Conservation (phyloP, 2,888 invertebrate species). For the Drosophila fulvimacula region DNA sequence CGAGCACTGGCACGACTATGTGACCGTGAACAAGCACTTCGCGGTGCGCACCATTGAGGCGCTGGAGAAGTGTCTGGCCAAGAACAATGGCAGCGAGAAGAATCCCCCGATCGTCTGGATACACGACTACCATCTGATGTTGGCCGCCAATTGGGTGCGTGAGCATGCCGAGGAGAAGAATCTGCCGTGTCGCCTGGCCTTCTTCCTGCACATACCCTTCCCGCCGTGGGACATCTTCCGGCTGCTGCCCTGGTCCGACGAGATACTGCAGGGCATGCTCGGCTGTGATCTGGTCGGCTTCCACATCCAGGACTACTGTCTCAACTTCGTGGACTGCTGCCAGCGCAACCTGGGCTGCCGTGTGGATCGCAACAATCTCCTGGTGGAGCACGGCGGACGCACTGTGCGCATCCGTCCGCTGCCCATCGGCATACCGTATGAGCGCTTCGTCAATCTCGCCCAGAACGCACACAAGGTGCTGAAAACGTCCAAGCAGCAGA, state of each 20-base stretch:
- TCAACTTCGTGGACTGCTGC: conserved; percentile 96
- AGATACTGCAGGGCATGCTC: conserved; percentile 95
- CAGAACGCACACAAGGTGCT: conserved; percentile 89
- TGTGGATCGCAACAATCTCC: conserved; percentile 93
- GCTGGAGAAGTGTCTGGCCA: conserved; percentile 86
- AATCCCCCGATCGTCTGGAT: conserved; percentile 91
- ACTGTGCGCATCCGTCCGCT: conserved; percentile 93
- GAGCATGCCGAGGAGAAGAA: conserved; percentile 92
- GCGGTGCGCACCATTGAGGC: conserved; percentile 92
- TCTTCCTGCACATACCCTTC: conserved; percentile 97
- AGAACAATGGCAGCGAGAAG: conserved; percentile 82
- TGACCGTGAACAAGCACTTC: conserved; percentile 92
- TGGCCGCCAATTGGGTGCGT: conserved; percentile 95
- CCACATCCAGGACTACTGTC: conserved; percentile 95
- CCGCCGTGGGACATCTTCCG: conserved; percentile 97
- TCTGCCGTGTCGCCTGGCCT: conserved; percentile 92
- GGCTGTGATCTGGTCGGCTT: conserved; percentile 97
- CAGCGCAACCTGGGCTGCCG: conserved; percentile 94
- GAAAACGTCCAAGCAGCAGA: conserved; percentile 89
- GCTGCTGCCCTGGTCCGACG: conserved; percentile 96
- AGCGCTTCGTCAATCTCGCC: conserved; percentile 92
- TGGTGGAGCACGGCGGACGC: conserved; percentile 94
- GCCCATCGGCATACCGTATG: conserved; percentile 95
- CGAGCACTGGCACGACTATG: conserved; percentile 93
- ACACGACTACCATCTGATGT: conserved; percentile 97